These are phyloP conservation scores for Holothuria glaberrima DNA, from an alignment of 35 echinoderm and acorn worm species.

Conservation along the genomic window DNA sequence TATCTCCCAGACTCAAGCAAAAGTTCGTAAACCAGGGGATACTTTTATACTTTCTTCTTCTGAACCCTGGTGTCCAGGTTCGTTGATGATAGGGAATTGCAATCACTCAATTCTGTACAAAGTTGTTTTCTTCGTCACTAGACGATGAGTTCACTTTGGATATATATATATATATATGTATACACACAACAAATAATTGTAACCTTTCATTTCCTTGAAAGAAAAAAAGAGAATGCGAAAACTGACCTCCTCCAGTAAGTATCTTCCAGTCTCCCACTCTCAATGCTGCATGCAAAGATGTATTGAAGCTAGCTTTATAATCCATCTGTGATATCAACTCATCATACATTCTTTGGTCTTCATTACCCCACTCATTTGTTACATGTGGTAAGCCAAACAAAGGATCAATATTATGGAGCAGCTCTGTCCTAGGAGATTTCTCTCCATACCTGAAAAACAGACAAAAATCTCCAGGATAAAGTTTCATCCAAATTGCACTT, in stretches of 20 bases:
- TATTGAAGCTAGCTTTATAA: constrained; percentile 17
- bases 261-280: constrained; percentile 84
- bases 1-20: too few relatives aligned
- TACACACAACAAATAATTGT: too few relatives aligned
- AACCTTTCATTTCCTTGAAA: too few relatives aligned
- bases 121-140: too few relatives aligned
- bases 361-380: not conserved
- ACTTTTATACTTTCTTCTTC: too few relatives aligned
- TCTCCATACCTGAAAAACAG: constrained; percentile 44
- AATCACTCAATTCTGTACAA: too few relatives aligned
- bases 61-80: too few relatives aligned
- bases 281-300: constrained; percentile 59
- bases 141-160: too few relatives aligned
- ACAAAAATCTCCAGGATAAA: not conserved
- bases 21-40: too few relatives aligned
- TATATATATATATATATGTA: too few relatives aligned
- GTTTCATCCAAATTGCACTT: too few relatives aligned
- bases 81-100: too few relatives aligned
- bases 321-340: constrained; percentile 8
- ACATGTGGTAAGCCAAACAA: constrained; percentile 30
- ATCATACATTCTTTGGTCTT: not conserved
- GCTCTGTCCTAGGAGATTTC: constrained; percentile 70
- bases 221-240: not conserved
- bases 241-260: constrained; percentile 65
- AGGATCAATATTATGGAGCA: constrained; percentile 95